Evolutionary conservation across 2,113 vertebrate species (phyloP), one percentile per base, ranked within the genome.

Genomic region (Anoplopoma fimbria): DNA sequence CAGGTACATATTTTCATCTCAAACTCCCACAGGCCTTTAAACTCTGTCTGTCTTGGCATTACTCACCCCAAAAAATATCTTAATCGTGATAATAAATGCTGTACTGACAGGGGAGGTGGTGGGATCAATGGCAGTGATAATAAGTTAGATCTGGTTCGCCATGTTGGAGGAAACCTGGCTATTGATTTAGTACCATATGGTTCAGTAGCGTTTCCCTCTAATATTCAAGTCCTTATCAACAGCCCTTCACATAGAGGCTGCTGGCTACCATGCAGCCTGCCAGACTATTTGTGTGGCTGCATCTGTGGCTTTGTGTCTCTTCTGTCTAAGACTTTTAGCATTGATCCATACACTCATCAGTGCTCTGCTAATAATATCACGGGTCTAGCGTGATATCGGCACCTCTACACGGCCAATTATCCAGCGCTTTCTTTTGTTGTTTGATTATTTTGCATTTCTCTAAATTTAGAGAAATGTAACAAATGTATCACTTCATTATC

Each of bases 331-430:
- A 60, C 51, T 70, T 74, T 85, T 61, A 81, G 65, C 62, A 62
- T 67, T 55, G 84, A 89, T 82, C 75, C 69, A 71, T 53, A 64
- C n/a, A n/a, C 76, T 77, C 63, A 77, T 81, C 61, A 76, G 14
- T 69, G 72, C 47, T 74, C 63, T 5, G 60, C 51, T 72, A 38
- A 49, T 72, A 38, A 49, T 70, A 75, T 74, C 57, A 60, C 42
- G 55, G 25, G 40, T 75, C 49, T 61, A 62, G 58, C 76, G 67
- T 45, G 40, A 72, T 55, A 78, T 70, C 42, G 1, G 5, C 73
- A 77, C 55, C 38, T 72, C 19, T 33, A 21, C 27, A 36, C 57
- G 25, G 34, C 62, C 62, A 70, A 40, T 83, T 75, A 63, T 53
- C 1, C 6, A 81, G 58, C 36, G 23, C 19, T 79, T 84, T 53